Base-by-base conservation (phyloP, 37 sponge, comb jelly and placozoan species). In the Dysidea cf. avara region DNA sequence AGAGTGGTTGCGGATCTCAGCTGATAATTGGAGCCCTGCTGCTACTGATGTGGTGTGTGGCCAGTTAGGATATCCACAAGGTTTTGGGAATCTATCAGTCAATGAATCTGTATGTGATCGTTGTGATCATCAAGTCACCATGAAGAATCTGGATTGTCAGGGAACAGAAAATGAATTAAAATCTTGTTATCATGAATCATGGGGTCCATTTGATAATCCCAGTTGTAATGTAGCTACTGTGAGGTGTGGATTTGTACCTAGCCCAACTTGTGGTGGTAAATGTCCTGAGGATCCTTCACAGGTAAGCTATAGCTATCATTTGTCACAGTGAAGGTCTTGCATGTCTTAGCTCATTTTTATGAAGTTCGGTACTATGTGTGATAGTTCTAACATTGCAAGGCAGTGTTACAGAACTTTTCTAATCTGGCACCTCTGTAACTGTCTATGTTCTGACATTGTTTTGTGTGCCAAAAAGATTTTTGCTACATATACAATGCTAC, bases 231-330 rank as follows among this genome's bases (percentile, higher is more conserved):
- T 85, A 1, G 89, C 85, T 36, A 83, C 89, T 20, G 85, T 89
- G 17, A 53, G 72, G 22, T 89, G 89, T 74, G 81, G 76, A 1
- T 89, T 75, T 61, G 28, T 40, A 5, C 77, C 87, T 26, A 71
- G 75, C 35, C 56, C 36, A 29, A 25, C 7, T 63, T 86, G n/a
- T n/a, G n/a, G n/a, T n/a, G n/a, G n/a, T n/a, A n/a, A n/a, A n/a
- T n/a, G n/a, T n/a, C n/a, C n/a, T n/a, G n/a, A n/a, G n/a, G n/a
- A 34, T 36, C 32, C 26, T 22, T 18, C 31, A 14, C 49, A 29
- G 61, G 61, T 73, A 7, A 63, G 53, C 22, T 26, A 1, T n/a
- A n/a, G n/a, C n/a, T n/a, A 16, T 49, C 16, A 21, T 5, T 2
- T 54, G 56, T 28, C 58, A 56, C 58, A 6, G 22, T 29, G 7